Conservation (phyloP, 1,140 invertebrate species). For the Mercenaria mercenaria region DNA sequence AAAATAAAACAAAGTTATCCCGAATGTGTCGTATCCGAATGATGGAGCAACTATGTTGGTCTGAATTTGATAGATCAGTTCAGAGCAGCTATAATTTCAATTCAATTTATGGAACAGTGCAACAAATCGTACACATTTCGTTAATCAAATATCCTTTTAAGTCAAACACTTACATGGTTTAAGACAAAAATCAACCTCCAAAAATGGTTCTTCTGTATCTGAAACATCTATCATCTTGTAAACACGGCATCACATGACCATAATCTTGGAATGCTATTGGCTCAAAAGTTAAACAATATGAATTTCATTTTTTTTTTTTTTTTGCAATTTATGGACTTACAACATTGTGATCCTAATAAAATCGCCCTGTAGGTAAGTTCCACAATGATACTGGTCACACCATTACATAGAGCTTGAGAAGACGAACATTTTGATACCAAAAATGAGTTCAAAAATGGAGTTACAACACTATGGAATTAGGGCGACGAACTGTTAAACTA, state of each 20-base stretch:
- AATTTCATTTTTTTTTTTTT: neutral
- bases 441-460: neutral
- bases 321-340: neutral
- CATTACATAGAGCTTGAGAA: neutral
- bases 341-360: neutral
- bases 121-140: too few species aligned
- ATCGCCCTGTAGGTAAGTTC: neutral
- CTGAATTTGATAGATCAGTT: too few species aligned
- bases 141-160: neutral
- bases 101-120: too few species aligned
- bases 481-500: neutral
- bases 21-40: too few species aligned
- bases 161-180: neutral
- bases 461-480: constrained; percentile 8
- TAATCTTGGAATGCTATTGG: neutral
- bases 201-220: neutral
- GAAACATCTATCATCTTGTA: neutral
- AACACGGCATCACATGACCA: neutral
- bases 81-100: too few species aligned
- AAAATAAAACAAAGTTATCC: too few species aligned
- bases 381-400: neutral
- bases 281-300: neutral
- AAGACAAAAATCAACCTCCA: neutral
- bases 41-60: too few species aligned
- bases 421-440: neutral